Conservation (phyloP, 2,113 vertebrate species). For the Nesogale talazaci region DNA sequence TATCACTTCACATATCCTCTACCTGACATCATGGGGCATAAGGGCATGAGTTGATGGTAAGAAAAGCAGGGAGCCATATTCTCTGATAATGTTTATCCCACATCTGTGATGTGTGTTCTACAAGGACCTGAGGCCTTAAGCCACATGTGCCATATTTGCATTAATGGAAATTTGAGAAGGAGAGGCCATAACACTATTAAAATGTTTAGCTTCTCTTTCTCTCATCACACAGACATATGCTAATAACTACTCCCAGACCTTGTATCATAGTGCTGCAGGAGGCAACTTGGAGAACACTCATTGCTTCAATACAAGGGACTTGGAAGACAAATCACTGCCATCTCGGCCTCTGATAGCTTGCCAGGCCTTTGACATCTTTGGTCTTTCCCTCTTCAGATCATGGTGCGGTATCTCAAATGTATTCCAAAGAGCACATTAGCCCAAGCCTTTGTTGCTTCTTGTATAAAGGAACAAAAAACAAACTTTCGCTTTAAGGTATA, state of each 20-base stretch:
- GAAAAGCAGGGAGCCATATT: slow-evolving; percentile 46
- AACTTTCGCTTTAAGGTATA: slow-evolving; percentile 79
- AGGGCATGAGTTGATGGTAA: background rate
- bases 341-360: slow-evolving; percentile 66
- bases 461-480: slow-evolving; percentile 34
- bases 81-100: slow-evolving; percentile 52
- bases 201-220: slow-evolving; percentile 76
- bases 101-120: slow-evolving; percentile 68
- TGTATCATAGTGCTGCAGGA: slow-evolving; percentile 52
- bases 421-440: slow-evolving; percentile 69
- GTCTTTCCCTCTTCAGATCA: slow-evolving; percentile 75
- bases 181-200: slow-evolving; percentile 71
- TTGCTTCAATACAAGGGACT: slow-evolving; percentile 41
- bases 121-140: slow-evolving; percentile 58
- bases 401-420: slow-evolving; percentile 70
- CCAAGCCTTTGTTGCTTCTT: slow-evolving; percentile 74
- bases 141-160: slow-evolving; percentile 65
- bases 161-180: slow-evolving; percentile 76
- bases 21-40: background rate
- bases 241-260: slow-evolving; percentile 74
- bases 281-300: slow-evolving; percentile 44
- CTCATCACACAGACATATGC: slow-evolving; percentile 69
- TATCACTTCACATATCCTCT: slow-evolving; percentile 21
- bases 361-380: slow-evolving; percentile 78
- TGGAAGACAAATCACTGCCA: slow-evolving; percentile 71